Evolutionary conservation across 2,797 vertebrate species (phyloP), one percentile per base, ranked within the genome.

Genomic region (Tachyglossus aculeatus): DNA sequence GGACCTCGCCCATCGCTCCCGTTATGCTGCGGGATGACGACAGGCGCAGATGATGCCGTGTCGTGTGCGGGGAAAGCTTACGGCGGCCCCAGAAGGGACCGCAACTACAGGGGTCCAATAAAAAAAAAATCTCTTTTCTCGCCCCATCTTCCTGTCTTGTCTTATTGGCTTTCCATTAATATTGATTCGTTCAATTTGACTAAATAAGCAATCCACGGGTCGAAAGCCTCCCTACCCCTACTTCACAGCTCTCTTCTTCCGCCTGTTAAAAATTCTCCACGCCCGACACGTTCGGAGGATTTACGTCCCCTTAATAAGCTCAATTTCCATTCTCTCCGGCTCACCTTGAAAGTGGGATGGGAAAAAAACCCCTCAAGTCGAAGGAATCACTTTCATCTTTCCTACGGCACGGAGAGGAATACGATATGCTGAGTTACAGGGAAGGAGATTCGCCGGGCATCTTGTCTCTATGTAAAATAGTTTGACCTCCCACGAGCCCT

Each of bases 281-380:
- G 18, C 27, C 33, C 41, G 33, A 47, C 12, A 25, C 8, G 25
- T 32, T 47, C 44, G 24, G 14, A 25, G 24, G 24, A 24, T 45
- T n/a, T n/a, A 40, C 31, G 19, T 36, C 65, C 73, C 70, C 50
- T 50, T 32, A 8, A 36, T 71, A 63, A 68, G 32, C 38, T 67
- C 18, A 37, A 27, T 34, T 47, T 48, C 36, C n/a, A 66, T 65
- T 62, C n/a, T n/a, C n/a, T n/a, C n/a, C n/a, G n/a, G n/a, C n/a
- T n/a, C n/a, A n/a, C n/a, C n/a, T n/a, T n/a, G n/a, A n/a, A n/a
- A n/a, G n/a, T n/a, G n/a, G n/a, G n/a, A n/a, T n/a, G n/a, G n/a
- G n/a, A n/a, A n/a, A n/a, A n/a, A 29, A 29, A 21, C 47, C 29
- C 8, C 29, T 47, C 24, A 47, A 29, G 44, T 47, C 25, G 47